Evolutionary conservation across 2,888 invertebrate genomes (phyloP), one percentile per base, ranked within the genome.

Genomic region (Ischnus inquisitorius): DNA sequence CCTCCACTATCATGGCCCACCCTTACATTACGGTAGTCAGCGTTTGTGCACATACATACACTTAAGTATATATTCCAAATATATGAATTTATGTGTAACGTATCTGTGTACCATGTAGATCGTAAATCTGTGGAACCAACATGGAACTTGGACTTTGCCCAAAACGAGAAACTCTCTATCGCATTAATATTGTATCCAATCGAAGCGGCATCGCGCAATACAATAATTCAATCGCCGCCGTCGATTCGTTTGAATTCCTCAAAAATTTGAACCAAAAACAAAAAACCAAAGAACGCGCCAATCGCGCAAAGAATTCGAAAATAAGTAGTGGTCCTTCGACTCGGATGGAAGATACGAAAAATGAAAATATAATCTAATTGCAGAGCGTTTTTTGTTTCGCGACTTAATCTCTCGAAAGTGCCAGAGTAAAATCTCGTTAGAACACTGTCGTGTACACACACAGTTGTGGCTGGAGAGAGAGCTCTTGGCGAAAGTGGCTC

Each of bases 141-240:
- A 34, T 34, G 43, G 79, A 68, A 80, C 34, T 82, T 82, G 82
- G 82, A 82, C 72, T 82, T 82, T 82, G 74, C 78, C 82, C 82
- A 82, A 82, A 78, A 82, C 60, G 39, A 71, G 82, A 82, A 64
- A 46, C 78, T 74, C 82, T 72, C 78, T 12, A 78, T 82, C 78
- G 82, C 78, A 78, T 78, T 78, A 82, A 82, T 82, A 78, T 78
- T 78, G 74, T 78, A 78, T 78, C 74, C 82, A 74, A 82, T 82
- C 82, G 74, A 78, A 41, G 43, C 72, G 77, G 60, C 28, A 28
- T 22, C 57, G 65, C 51, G 60, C 77, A 28, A 77, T 82, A 81
- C 57, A 64, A 81, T 81, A 76, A 81, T 77, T 82, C 77, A 67
- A 71, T 77, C 82, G 48, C 22, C 67, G 75, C 28, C 54, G 69